Evolutionary conservation across 2,888 invertebrate genomes (phyloP), one percentile per base, ranked within the genome.

Genomic region (Nematopogon swammerdamellus): DNA sequence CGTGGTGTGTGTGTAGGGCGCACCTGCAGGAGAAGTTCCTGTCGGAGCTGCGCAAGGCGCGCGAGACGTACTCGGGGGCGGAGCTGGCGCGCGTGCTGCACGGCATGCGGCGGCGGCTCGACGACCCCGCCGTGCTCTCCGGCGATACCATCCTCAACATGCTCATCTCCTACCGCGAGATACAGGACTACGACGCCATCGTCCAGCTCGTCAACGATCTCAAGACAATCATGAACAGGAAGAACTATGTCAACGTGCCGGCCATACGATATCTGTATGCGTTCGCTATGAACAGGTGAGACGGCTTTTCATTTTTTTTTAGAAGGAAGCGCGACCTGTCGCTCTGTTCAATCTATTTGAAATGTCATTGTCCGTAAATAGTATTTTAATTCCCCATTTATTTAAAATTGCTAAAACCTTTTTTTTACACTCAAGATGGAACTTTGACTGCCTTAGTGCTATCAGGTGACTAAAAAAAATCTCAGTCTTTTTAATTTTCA

Each of bases 1-100:
- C 25, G 25, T 25, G 4, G 4, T 8, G 25, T 25, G 4, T 8
- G 25, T 25, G 5, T 65, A 96, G 95, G 72, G 94, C 95, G 0
- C 96, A 97, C 63, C 91, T 96, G 80, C 95, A 97, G 68, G 98
- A 99, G 70, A 97, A 97, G 72, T 99, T 99, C 74, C 79, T 98
- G 47, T 84, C 89, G 4, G 99, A 99, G 69, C 76, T 99, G 42
- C 86, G 97, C 19, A 95, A 95, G 72, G 91, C 94, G 0, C 86
- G 96, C 45, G 97, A 98, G 63, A 87, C 86, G 2, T 88, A 88
- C 68, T 89, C 87, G 48, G 95, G 94, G 1, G 87, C 87, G 49
- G 95, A 95, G 59, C 69, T 94, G 14, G 84, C 87, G 1, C 86
- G 86, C 67, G 88, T 90, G 43, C 70, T 99, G 29, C 88, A 93